These are phyloP conservation scores for Caenorhabditis zanzibari DNA, from an alignment of 2,888 invertebrate genomes.

Conservation along the genomic window DNA sequence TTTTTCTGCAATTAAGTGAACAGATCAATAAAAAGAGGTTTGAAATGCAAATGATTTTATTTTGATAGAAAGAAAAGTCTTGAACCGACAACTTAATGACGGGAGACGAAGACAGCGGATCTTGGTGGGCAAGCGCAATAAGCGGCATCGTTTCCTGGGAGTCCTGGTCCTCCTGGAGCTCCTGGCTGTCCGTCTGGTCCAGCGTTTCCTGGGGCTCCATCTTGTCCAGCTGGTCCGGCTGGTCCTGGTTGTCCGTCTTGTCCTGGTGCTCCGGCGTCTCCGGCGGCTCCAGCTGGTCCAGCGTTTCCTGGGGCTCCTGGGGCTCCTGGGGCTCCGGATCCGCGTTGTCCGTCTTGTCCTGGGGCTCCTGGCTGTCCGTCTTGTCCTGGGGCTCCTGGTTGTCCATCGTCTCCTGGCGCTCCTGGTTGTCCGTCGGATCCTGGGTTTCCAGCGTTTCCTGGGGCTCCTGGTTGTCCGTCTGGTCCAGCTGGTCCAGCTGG, in stretches of 20 bases:
- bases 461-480: slow-evolving; percentile 72
- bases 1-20: slow-evolving; percentile 27
- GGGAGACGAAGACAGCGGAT: slow-evolving; percentile 71
- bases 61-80: slow-evolving; percentile 36
- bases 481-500: slow-evolving; percentile 77
- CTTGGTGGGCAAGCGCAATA: slow-evolving; percentile 76
- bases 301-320: slow-evolving; percentile 74
- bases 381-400: slow-evolving; percentile 71
- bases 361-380: slow-evolving; percentile 73
- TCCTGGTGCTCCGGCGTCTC: slow-evolving; percentile 70
- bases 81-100: slow-evolving; percentile 56
- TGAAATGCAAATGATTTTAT: slow-evolving; percentile 58
- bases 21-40: slow-evolving; percentile 18
- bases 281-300: slow-evolving; percentile 71
- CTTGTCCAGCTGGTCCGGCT: slow-evolving; percentile 71
- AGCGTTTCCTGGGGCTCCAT: slow-evolving; percentile 66
- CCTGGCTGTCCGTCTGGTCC: slow-evolving; percentile 71
- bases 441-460: slow-evolving; percentile 74
- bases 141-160: slow-evolving; percentile 75
- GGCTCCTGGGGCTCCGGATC: slow-evolving; percentile 67
- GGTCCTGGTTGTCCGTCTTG: slow-evolving; percentile 70
- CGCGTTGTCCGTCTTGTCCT: slow-evolving; percentile 73
- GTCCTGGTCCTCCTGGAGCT: slow-evolving; percentile 73
- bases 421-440: slow-evolving; percentile 77
- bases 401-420: slow-evolving; percentile 76